These are phyloP conservation scores for Zosterops japonicus DNA, from an alignment of 2,113 vertebrate species.

Conservation along the genomic window DNA sequence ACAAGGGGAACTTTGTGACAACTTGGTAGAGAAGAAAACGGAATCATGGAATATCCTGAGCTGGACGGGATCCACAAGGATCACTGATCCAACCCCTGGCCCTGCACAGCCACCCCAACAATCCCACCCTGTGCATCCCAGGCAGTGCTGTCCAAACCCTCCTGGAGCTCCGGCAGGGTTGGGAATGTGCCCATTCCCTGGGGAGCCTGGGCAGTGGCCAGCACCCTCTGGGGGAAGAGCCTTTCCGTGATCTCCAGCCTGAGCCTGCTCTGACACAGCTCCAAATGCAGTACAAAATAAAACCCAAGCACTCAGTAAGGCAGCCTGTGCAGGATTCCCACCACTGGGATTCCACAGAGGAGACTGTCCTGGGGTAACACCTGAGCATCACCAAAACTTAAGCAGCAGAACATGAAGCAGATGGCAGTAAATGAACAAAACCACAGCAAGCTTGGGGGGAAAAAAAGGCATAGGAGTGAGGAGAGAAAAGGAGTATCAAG, in stretches of 20 bases:
- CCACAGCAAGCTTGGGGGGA: background rate
- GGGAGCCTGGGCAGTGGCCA: background rate
- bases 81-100: fast-evolving
- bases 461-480: background rate
- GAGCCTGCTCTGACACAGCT: fast-evolving
- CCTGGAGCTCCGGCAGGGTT: background rate
- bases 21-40: background rate
- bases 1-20: background rate
- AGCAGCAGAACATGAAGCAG: background rate
- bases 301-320: fast-evolving
- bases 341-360: background rate
- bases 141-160: fast-evolving
- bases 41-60: background rate
- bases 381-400: background rate
- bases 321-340: background rate
- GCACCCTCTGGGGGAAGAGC: background rate
- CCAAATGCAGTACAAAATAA: background rate
- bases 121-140: background rate
- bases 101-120: background rate
- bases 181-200: background rate
- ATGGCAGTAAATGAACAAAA: background rate
- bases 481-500: background rate
- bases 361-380: background rate
- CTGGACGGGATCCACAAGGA: background rate
- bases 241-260: fast-evolving